Evolutionary conservation across 2,888 invertebrate genomes (phyloP), one percentile per base, ranked within the genome.

Genomic region (Netelia virgata): DNA sequence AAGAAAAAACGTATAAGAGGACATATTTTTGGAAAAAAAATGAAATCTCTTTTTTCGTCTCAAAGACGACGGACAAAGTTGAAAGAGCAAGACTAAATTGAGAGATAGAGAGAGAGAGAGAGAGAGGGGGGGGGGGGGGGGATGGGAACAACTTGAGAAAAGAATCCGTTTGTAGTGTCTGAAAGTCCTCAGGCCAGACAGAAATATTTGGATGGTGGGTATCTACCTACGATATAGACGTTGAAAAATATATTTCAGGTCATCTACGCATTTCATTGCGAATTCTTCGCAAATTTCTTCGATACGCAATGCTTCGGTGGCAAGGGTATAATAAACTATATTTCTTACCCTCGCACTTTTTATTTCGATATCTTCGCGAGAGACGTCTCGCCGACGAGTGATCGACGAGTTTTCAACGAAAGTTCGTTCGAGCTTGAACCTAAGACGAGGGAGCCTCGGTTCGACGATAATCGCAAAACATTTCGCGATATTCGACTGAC

Each of bases 21-120:
- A 53, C n/a, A n/a, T 6, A 6, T 43, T 59, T 72, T 57, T 41
- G 14, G 1, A 3, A 16, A 68, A 47, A 59, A 77, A 68, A 43
- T n/a, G 76, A 68, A 77, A 77, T 23, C 57, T 59, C 28, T 11
- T 28, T 1, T 8, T 43, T 28, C 43, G 20, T 16, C 28, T 59
- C 76, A 77, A 68, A 77, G 76, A 66, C 20, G 61, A 23, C 14
- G 43, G 16, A 20, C 47, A 53, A 11, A 41, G 6, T 18, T 64
- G 55, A 43, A 64, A 14, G 64, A 55, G 36, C 10, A 16, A 9
- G 20, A 55, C 20, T 16, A 9, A 41, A 66, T 64, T 3, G 41
- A 18, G 18, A 20, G 20, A 53, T 16, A 23, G 11, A 43, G 73
- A 28, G 1, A 28, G 53, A 63, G 47, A 57, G 57, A 57, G 55